Evolutionary conservation across 2,888 invertebrate species (phyloP).

Genomic region (Gerris lacustris): DNA sequence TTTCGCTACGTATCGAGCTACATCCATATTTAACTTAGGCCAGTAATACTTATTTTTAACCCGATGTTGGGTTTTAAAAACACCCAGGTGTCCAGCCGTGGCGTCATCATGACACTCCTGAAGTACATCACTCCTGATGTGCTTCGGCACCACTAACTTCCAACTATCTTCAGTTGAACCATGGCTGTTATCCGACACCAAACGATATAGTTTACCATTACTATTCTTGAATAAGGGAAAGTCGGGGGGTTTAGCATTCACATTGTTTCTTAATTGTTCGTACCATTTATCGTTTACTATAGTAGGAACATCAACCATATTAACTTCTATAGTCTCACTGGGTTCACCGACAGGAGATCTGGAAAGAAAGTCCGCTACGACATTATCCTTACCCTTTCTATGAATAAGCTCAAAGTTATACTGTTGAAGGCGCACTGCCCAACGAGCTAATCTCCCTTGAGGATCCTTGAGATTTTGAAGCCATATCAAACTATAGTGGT

Average conservation of each 20-base stretch:
- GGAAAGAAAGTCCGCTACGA: no score
- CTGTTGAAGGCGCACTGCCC: neutral
- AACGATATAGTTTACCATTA: neutral
- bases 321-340: neutral
- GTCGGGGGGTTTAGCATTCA: slow-evolving; percentile 8
- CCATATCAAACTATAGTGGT: no score
- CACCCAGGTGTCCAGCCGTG: neutral
- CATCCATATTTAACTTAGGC: slow-evolving; percentile 26
- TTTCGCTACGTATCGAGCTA: neutral
- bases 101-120: neutral
- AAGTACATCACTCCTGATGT: neutral
- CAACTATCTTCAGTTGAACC: no score
- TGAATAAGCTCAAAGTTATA: neutral
- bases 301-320: neutral
- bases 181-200: no score
- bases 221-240: neutral
- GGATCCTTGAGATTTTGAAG: no score
- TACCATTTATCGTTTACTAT: slow-evolving; percentile 21
- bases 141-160: neutral
- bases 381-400: slow-evolving; percentile 9
- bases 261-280: slow-evolving; percentile 11
- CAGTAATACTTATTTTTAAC: slow-evolving; percentile 22
- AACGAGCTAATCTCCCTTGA: neutral
- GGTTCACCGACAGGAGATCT: slow-evolving; percentile 16
- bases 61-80: neutral